A percentile compares a stretch with the other conserved stretches of the same genome.
Evolutionary conservation across 2,797 vertebrate genomes (phyloP).

Genomic region (Coregonus suidteri): DNA sequence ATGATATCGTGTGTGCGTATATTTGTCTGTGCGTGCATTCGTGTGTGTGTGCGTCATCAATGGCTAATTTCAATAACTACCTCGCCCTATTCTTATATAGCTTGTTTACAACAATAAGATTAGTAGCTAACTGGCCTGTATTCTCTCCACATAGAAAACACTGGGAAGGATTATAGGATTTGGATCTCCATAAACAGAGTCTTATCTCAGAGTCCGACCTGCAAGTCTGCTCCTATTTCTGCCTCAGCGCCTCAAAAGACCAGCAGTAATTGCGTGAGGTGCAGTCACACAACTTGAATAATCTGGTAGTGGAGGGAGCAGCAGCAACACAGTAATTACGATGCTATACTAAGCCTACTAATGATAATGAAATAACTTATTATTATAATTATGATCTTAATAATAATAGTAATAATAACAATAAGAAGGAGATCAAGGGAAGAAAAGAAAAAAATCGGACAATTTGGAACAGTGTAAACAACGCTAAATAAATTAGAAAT

Average conservation of each 20-base stretch:
- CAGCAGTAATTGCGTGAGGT: constrained; percentile 33
- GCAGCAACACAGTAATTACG: constrained; percentile 40
- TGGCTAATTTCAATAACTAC: not conserved
- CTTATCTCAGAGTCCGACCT: constrained; percentile 41
- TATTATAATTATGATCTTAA: too few relatives aligned
- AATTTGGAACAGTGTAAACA: too few relatives aligned
- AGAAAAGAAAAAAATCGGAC: too few relatives aligned
- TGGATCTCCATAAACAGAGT: not conserved
- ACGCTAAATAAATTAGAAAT: too few relatives aligned
- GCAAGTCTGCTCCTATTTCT: constrained; percentile 42
- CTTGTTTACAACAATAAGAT: not conserved
- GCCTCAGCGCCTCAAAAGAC: constrained; percentile 30
- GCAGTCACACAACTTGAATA: constrained; percentile 37
- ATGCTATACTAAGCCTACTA: too few relatives aligned
- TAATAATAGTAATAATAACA: too few relatives aligned
- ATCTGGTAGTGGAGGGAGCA: constrained; percentile 18
- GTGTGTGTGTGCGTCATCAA: not conserved
- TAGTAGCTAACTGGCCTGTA: not conserved
- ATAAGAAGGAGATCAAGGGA: too few relatives aligned
- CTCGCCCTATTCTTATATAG: not conserved
- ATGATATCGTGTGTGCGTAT: not conserved
- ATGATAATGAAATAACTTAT: too few relatives aligned
- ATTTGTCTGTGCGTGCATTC: not conserved
- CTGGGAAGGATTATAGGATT: not conserved
- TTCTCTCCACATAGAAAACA: not conserved